These are phyloP conservation scores for Sebastes matsubarae DNA, from an alignment of 2,797 vertebrate species.

Conservation along the genomic window DNA sequence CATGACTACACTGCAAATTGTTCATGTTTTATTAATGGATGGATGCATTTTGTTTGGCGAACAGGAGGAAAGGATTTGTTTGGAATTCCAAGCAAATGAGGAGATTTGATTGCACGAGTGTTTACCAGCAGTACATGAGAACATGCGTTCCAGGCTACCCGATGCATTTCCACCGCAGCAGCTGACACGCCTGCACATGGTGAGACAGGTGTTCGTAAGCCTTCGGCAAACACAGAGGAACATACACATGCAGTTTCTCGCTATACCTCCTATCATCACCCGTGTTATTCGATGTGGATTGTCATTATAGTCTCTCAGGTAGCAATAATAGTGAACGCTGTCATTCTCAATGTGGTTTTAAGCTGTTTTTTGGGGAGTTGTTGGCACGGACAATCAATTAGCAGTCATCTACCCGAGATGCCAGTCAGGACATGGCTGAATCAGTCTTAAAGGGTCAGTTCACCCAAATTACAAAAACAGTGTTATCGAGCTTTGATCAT, in stretches of 20 bases:
- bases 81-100: slow-evolving; percentile 36
- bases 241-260: not conserved
- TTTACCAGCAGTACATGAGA: slow-evolving; percentile 6
- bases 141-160: not conserved
- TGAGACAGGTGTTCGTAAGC: slow-evolving; percentile 24
- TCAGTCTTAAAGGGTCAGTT: not conserved
- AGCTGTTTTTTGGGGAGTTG: not conserved
- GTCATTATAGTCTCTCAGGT: not conserved
- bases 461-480: not conserved
- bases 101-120: slow-evolving; percentile 28
- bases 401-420: no score
- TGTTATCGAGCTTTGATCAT: not conserved
- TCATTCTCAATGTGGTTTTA: not conserved
- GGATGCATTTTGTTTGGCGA: slow-evolving; percentile 20
- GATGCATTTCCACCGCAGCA: not conserved
- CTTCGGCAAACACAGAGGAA: slow-evolving; percentile 1
- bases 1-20: not conserved
- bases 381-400: not conserved
- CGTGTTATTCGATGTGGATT: not conserved
- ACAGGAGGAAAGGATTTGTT: slow-evolving; percentile 38
- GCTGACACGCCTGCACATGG: not conserved
- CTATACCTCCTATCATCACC: not conserved
- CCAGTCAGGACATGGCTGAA: no score
- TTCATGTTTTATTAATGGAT: slow-evolving; percentile 44
- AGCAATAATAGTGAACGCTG: not conserved